Evolutionary conservation across 2,888 invertebrate genomes (phyloP).

Genomic region (Lysandra bellargus): DNA sequence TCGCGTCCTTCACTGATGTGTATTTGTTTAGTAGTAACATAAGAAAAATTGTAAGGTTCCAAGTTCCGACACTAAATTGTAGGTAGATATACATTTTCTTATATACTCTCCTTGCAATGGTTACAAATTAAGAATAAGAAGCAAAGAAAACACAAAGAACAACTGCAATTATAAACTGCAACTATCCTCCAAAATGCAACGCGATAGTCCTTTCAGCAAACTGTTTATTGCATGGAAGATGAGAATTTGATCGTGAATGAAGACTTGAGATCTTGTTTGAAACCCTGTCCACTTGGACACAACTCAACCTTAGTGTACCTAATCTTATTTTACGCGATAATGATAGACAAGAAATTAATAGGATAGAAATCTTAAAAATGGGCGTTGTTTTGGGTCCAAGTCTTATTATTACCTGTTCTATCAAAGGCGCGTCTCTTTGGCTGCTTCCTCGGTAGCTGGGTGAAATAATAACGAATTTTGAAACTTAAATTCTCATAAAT

Average conservation of each 20-base stretch:
- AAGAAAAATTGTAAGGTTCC: neutral
- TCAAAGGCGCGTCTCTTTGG: slow-evolving; percentile 81
- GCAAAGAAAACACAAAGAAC: slow-evolving; percentile 33
- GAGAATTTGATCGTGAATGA: slow-evolving; percentile 29
- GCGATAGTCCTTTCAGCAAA: slow-evolving; percentile 23
- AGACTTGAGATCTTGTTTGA: slow-evolving; percentile 29
- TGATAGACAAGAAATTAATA: slow-evolving; percentile 37
- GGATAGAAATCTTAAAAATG: slow-evolving; percentile 38
- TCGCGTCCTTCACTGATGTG: neutral
- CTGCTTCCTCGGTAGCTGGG: slow-evolving; percentile 81
- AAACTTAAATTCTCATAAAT: slow-evolving; percentile 73
- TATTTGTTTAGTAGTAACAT: neutral
- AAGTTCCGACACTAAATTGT: neutral
- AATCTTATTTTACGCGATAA: slow-evolving; percentile 8
- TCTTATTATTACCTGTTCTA: slow-evolving; percentile 77
- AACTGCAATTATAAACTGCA: slow-evolving; percentile 33
- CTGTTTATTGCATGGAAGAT: slow-evolving; percentile 18
- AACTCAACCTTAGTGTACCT: slow-evolving; percentile 59
- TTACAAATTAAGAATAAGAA: slow-evolving; percentile 29
- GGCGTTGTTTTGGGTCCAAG: slow-evolving; percentile 71
- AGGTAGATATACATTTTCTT: neutral
- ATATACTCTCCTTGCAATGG: slow-evolving; percentile 32
- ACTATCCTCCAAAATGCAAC: slow-evolving; percentile 30
- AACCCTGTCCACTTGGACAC: slow-evolving; percentile 63
- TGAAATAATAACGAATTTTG: slow-evolving; percentile 80